Conservation (phyloP, 2,888 invertebrate species). For the Didymodactylos carnosus region DNA sequence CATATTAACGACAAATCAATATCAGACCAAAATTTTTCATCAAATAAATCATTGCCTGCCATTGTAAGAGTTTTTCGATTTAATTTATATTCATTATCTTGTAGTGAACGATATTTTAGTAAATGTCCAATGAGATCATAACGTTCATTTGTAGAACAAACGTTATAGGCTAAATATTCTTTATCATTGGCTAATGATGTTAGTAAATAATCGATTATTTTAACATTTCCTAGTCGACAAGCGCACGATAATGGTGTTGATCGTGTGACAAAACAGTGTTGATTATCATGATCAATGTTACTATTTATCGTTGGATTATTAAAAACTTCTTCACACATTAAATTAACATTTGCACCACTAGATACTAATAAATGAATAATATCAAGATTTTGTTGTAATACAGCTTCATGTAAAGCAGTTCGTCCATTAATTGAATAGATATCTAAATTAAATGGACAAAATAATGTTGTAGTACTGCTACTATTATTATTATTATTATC, state of each 20-base stretch:
- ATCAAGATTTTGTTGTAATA: neutral
- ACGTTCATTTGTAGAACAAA: too few relatives aligned
- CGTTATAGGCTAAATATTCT: neutral
- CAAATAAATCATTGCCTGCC: neutral
- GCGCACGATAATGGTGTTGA: neutral
- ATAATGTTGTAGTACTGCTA: neutral
- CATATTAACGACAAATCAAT: neutral
- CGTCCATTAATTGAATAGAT: conserved; percentile 8
- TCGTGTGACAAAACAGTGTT: neutral
- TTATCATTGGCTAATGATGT: neutral
- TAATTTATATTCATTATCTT: neutral
- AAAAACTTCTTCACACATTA: neutral
- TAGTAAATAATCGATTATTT: neutral
- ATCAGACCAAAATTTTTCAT: neutral
- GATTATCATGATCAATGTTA: neutral
- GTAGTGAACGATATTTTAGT: neutral
- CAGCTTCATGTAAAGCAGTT: conserved; percentile 10
- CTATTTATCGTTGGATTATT: too few relatives aligned
- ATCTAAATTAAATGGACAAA: conserved; percentile 11
- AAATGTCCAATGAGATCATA: neutral
- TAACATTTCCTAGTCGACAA: neutral
- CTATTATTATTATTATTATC: too few relatives aligned
- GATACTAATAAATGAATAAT: conserved; percentile 1
- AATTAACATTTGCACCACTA: conserved; percentile 9
- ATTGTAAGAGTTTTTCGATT: neutral